A percentile compares a stretch with the other conserved stretches of the same genome.
These are phyloP conservation scores for Ruditapes philippinarum DNA, from an alignment of 1,140 invertebrate genomes.

Conservation along the genomic window DNA sequence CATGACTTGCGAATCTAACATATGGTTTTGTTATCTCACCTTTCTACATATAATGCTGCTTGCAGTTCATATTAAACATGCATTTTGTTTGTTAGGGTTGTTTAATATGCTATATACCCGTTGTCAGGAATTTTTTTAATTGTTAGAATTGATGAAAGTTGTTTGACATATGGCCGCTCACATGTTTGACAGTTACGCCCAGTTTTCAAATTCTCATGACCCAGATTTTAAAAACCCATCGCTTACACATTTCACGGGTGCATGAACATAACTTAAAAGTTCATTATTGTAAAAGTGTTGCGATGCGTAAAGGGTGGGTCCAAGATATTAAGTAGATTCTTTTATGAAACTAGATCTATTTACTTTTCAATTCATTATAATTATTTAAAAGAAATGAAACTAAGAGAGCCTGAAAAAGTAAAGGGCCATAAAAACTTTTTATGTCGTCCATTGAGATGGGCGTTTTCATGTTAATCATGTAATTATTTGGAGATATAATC, in stretches of 20 bases:
- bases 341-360: too few species aligned
- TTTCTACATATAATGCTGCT: not conserved
- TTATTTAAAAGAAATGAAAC: too few species aligned
- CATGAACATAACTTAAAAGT: not conserved
- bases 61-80: too few species aligned
- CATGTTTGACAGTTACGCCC: constrained; percentile 33
- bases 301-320: not conserved
- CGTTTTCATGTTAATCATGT: too few species aligned
- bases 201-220: not conserved
- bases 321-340: not conserved
- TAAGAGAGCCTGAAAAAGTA: too few species aligned
- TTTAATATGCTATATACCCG: too few species aligned
- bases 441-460: too few species aligned
- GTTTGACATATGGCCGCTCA: not conserved
- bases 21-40: constrained; percentile 30
- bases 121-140: too few species aligned
- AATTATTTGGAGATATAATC: too few species aligned
- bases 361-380: too few species aligned
- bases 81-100: too few species aligned
- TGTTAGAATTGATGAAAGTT: not conserved
- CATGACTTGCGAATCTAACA: constrained; percentile 36
- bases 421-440: too few species aligned
- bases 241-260: not conserved
- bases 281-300: not conserved
- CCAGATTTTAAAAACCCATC: not conserved